Conservation (phyloP, 2,113 vertebrate genomes). For the Gadus chalcogrammus region DNA sequence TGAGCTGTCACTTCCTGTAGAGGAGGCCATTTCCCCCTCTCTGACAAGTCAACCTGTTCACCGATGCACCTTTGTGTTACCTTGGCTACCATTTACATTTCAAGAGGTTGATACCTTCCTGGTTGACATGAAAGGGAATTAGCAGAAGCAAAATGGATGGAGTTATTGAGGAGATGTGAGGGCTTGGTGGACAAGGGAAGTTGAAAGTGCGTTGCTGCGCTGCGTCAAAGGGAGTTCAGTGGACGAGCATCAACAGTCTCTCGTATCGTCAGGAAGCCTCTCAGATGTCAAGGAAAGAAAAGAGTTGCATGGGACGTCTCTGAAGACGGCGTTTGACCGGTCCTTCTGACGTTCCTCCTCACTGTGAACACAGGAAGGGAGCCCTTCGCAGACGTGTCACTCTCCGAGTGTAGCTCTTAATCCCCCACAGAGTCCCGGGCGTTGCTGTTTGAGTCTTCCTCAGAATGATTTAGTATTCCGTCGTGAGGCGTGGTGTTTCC, state of each 20-base stretch:
- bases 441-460: slow-evolving; percentile 35
- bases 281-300: neutral
- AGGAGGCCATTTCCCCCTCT: slow-evolving; percentile 12
- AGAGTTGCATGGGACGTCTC: too few species aligned
- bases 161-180: too few species aligned
- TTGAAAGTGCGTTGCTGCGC: too few species aligned
- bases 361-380: too few species aligned
- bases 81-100: slow-evolving; percentile 41
- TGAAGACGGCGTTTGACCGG: too few species aligned
- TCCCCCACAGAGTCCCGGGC: slow-evolving; percentile 32
- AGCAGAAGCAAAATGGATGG: slow-evolving; percentile 7
- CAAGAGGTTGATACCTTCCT: slow-evolving; percentile 29
- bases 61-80: slow-evolving; percentile 10
- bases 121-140: slow-evolving; percentile 28
- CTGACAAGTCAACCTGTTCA: slow-evolving; percentile 34
- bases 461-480: slow-evolving; percentile 51
- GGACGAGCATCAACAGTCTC: slow-evolving; percentile 5
- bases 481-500: slow-evolving; percentile 20
- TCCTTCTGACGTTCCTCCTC: too few species aligned
- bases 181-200: too few species aligned
- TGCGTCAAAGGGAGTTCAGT: neutral
- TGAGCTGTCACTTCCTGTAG: slow-evolving; percentile 41
- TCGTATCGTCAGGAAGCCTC: slow-evolving; percentile 19
- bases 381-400: too few species aligned
- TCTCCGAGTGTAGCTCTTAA: neutral